Base-by-base conservation (phyloP, 2,888 invertebrate species). In the Heliconius charithonia region DNA sequence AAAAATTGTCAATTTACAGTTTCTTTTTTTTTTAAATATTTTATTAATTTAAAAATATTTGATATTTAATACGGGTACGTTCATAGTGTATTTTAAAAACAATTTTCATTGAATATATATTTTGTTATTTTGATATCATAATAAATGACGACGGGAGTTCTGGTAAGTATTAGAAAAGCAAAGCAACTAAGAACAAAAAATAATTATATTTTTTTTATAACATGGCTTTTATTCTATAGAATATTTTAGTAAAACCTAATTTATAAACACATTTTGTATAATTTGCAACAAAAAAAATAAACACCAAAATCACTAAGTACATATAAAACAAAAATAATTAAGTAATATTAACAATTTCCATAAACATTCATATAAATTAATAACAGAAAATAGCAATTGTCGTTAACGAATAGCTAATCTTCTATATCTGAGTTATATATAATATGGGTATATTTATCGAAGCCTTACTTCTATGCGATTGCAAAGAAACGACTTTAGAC, bases 401-500 rank as follows among this genome's bases (percentile, higher is more conserved):
- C 79, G 79, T 81, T 82, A 80, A 77, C 65, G 75, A 80, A 81
- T 82, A 82, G 81, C 74, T 79, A 81, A 83, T 81, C 78, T 76
- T 74, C 62, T 74, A 75, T 90, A 92, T 92, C 92, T 92, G 85
- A 81, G 84, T 83, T 84, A 80, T 80, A 82, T 84, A 88, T 87
- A 85, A 86, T 84, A 82, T 83, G 79, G 84, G 87, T 93, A 89
- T 93, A 93, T 93, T 93, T 94, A 94, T 94, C 93, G 93, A 93
- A 93, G 89, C 93, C 93, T 81, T 81, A 81, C 93, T 92, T 92
- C 89, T 89, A 88, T 91, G 90, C 91, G 92, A 93, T 93, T 92
- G 91, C 90, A 90, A 94, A 93, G 94, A 91, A 94, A 95, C 93
- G 92, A 93, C 93, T 92, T 92, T 77, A 85, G 87, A 88, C 94